These are phyloP conservation scores for Arctocebus calabarensis DNA, from an alignment of 2,797 vertebrate species.

Conservation along the genomic window DNA sequence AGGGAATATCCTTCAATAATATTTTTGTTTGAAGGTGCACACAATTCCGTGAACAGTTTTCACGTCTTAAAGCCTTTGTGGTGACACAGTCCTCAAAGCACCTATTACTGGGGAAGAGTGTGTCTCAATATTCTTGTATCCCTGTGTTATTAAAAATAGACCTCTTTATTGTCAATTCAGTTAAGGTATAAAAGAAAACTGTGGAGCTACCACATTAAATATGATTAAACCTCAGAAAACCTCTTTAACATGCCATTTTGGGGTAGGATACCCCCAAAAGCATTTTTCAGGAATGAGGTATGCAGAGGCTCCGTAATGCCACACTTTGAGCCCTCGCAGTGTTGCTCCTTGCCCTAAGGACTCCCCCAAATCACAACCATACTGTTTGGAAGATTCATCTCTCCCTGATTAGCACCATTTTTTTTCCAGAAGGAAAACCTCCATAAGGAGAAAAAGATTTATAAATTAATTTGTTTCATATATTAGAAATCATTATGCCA, in stretches of 20 bases:
- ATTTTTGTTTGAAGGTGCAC: constrained; percentile 53
- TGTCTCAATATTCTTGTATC: not conserved
- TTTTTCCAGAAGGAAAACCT: not conserved
- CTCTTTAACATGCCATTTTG: not conserved
- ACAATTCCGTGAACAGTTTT: not conserved
- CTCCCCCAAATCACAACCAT: not conserved
- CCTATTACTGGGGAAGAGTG: not conserved
- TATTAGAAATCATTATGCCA: not conserved
- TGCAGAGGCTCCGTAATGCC: not conserved
- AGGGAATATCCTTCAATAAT: constrained; percentile 50
- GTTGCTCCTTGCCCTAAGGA: not conserved
- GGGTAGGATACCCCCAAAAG: not conserved
- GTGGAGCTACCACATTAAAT: not conserved
- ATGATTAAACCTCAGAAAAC: not conserved
- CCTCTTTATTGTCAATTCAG: not conserved
- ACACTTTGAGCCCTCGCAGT: not conserved
- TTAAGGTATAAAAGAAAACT: not conserved
- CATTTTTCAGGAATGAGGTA: not conserved
- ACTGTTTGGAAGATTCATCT: not conserved
- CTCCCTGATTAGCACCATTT: not conserved
- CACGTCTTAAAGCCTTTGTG: not conserved
- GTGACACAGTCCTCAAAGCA: not conserved
- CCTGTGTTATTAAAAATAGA: not conserved
- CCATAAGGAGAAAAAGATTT: too few relatives aligned
- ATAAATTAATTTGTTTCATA: not conserved